Evolutionary conservation across 2,888 invertebrate species (phyloP), one percentile per base, ranked within the genome.

Genomic region (Cryptocheilus praepositus): DNA sequence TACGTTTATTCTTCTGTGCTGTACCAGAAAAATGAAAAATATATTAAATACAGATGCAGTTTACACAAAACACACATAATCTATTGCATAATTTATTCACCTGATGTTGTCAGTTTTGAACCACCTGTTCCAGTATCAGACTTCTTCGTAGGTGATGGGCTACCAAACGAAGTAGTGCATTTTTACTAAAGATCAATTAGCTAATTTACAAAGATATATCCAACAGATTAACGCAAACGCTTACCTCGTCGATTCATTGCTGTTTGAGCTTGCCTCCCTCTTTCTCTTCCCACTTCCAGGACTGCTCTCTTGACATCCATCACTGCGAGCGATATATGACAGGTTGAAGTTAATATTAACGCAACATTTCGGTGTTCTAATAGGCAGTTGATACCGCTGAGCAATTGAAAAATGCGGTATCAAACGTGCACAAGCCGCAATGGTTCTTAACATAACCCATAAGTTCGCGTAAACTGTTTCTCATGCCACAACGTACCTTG

Each of bases 401-500:
- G 52, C 54, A 22, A 36, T 56, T 7, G 76, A 52, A 25, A 65
- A 16, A 11, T 66, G 43, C 4, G 58, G 22, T 56, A 46, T 74
- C 56, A 53, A 44, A 19, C 58, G 55, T n/a, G 59, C 21, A 44
- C 52, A 72, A 0, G 64, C 36, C n/a, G 49, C 16, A 11, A 76
- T 21, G 7, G 73, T 22, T 71, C 61, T 81, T 64, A 76, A 56
- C 79, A 80, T 81, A 64, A 64, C 75, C 54, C 51, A 56, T 58
- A 55, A 52, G 53, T 21, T n/a, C n/a, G n/a, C n/a, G 59, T 21
- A 46, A 54, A 55, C 44, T 64, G 25, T 54, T 19, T 70, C 36
- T 5, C 46, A 66, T 55, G 61, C 54, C 43, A 16, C 55, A 79
- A 81, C 80, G 59, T 84, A 85, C 84, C 85, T 85, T 61, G 70